phyloP scores from a whole-genome alignment of 2,888 invertebrate genomes.

The Heliconius sara region DNA sequence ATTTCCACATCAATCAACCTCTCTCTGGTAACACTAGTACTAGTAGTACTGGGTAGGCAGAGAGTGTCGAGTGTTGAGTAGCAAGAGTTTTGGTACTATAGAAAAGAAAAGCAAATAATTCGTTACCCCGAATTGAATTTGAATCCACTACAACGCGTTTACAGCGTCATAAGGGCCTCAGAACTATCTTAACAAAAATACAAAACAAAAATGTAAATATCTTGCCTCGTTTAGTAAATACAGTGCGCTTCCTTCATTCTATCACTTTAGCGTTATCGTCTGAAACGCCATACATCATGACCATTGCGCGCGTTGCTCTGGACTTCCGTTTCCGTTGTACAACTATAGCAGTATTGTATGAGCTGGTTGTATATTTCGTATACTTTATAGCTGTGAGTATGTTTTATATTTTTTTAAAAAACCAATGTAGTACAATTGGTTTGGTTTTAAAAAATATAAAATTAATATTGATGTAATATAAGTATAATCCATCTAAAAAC shows the following conservation, averaged over 20 bases:
- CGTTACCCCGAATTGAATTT: neutral
- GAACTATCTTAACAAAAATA: neutral
- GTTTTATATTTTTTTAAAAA: neutral
- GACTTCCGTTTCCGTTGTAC: conserved; percentile 50
- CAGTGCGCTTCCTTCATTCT: conserved; percentile 47
- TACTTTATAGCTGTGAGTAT: conserved; percentile 7
- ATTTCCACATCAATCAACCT: too few species aligned
- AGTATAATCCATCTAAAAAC: neutral
- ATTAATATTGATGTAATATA: neutral
- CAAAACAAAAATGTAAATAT: conserved; percentile 17
- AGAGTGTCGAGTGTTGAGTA: too few species aligned
- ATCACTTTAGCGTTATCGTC: conserved; percentile 76
- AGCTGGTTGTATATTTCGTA: conserved; percentile 31
- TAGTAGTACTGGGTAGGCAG: too few species aligned
- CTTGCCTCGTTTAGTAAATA: conserved; percentile 22
- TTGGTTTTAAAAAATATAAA: neutral
- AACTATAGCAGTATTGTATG: conserved; percentile 43
- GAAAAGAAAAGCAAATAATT: neutral
- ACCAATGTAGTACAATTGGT: neutral
- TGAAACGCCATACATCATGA: conserved; percentile 72
- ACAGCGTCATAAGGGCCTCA: neutral
- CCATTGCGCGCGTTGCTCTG: conserved; percentile 70
- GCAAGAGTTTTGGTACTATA: neutral
- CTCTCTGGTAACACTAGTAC: too few species aligned
- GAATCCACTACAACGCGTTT: neutral